phyloP scores from a whole-genome alignment of 2,797 vertebrate genomes.

The Calcarius lapponicus region DNA sequence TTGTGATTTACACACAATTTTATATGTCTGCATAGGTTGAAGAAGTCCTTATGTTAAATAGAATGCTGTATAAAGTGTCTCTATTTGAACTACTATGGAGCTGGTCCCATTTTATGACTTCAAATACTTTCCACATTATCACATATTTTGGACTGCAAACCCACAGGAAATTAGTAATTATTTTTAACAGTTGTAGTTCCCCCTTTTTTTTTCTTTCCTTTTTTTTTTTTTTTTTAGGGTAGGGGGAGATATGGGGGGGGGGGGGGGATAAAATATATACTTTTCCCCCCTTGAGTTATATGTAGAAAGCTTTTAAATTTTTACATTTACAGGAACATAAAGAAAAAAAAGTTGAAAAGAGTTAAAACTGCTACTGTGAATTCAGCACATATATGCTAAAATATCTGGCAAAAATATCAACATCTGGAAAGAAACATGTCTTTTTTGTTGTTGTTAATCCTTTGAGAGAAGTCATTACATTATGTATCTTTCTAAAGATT shows the following conservation, averaged over 20 bases:
- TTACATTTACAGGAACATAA: background rate
- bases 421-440: background rate
- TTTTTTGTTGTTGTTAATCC: background rate
- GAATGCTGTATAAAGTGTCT: background rate
- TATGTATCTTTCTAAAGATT: background rate
- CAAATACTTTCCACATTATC: conserved; percentile 46
- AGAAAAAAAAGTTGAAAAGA: background rate
- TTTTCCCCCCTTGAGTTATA: background rate
- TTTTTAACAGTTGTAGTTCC: background rate
- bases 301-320: background rate
- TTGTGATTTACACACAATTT: background rate
- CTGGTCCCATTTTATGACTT: conserved; percentile 17
- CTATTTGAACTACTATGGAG: background rate
- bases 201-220: no score
- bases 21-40: background rate
- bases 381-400: background rate
- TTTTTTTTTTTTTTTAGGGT: no score
- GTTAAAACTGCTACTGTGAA: background rate
- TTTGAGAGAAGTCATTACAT: background rate
- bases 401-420: background rate
- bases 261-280: background rate
- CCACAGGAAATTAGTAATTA: background rate
- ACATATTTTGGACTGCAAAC: background rate
- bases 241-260: no score
- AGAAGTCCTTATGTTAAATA: background rate